Conservation (phyloP, 1,140 invertebrate genomes). For the Drosophila bocki region DNA sequence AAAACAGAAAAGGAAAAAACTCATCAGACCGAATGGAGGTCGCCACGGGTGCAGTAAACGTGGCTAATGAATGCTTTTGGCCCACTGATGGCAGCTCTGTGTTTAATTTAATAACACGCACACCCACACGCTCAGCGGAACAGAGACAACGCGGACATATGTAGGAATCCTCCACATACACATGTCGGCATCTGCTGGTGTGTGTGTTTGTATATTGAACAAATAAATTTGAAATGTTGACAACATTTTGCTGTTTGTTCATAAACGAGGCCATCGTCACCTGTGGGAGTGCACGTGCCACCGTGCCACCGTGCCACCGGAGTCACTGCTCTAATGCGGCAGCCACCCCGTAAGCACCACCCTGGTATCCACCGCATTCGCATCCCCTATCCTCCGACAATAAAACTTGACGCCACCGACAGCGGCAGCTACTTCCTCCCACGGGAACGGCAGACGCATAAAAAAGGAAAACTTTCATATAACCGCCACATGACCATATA, state of each 20-base stretch:
- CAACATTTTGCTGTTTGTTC: conserved; percentile 83
- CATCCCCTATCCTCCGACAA: conserved; percentile 42
- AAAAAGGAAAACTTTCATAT: conserved; percentile 74
- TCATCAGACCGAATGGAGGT: conserved; percentile 81
- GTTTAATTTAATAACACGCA: conserved; percentile 84
- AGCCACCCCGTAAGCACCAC: conserved; percentile 7
- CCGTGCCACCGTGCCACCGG: conserved; percentile 34
- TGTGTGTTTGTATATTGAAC: conserved; percentile 73
- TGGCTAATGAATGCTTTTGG: conserved; percentile 83
- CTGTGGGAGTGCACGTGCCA: conserved; percentile 74
- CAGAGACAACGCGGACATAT: conserved; percentile 58
- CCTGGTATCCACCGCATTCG: conserved; percentile 24
- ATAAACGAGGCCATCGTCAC: conserved; percentile 83
- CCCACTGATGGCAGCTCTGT: conserved; percentile 81
- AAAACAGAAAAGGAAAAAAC: conserved; percentile 58
- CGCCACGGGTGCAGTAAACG: conserved; percentile 82
- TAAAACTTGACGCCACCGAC: conserved; percentile 66
- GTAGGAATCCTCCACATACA: conserved; percentile 45
- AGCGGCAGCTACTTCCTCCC: conserved; percentile 41
- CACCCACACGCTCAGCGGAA: conserved; percentile 2
- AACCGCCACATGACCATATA: conserved; percentile 62
- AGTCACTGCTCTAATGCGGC: conserved; percentile 5
- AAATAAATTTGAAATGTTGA: conserved; percentile 84
- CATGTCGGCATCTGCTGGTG: conserved; percentile 44
- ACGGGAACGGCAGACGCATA: conserved; percentile 55